Conservation (phyloP, 1,140 invertebrate species). For the Bombus difficillimus region DNA sequence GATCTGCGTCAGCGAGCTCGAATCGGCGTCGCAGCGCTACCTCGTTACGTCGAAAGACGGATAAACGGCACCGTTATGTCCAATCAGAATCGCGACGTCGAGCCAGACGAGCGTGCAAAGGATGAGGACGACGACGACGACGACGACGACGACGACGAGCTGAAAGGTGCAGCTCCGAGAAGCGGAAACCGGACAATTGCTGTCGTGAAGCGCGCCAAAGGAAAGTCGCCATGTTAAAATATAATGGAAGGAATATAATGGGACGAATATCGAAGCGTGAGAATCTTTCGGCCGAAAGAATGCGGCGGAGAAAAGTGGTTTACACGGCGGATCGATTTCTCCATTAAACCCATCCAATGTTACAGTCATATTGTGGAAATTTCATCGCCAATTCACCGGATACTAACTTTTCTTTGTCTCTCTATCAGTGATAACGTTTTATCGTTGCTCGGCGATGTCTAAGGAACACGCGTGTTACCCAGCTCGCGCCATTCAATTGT, state of each 20-base stretch:
- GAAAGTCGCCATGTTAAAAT: conserved; percentile 31
- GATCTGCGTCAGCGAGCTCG: conserved; percentile 37
- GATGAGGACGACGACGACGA: neutral
- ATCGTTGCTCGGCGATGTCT: too few species aligned
- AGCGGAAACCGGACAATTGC: neutral
- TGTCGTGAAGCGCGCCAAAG: neutral
- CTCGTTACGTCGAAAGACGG: conserved; percentile 27
- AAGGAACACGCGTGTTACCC: too few species aligned
- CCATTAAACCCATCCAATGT: neutral
- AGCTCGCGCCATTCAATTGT: too few species aligned
- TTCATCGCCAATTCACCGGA: neutral
- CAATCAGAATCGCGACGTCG: conserved; percentile 12
- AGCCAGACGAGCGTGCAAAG: neutral
- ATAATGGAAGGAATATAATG: conserved; percentile 14
- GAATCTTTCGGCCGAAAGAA: conserved; percentile 4
- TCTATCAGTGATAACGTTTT: neutral
- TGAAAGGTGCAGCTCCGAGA: neutral
- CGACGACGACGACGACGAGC: neutral
- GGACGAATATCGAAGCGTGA: conserved; percentile 23
- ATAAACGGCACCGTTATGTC: conserved; percentile 38
- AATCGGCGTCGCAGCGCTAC: conserved; percentile 23
- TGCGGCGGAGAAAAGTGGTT: neutral
- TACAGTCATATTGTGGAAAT: neutral
- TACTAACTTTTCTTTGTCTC: neutral
- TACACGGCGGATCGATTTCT: conserved; percentile 5